These are phyloP conservation scores for Campylomormyrus tamandua DNA, from an alignment of 2,113 vertebrate species.

Conservation along the genomic window DNA sequence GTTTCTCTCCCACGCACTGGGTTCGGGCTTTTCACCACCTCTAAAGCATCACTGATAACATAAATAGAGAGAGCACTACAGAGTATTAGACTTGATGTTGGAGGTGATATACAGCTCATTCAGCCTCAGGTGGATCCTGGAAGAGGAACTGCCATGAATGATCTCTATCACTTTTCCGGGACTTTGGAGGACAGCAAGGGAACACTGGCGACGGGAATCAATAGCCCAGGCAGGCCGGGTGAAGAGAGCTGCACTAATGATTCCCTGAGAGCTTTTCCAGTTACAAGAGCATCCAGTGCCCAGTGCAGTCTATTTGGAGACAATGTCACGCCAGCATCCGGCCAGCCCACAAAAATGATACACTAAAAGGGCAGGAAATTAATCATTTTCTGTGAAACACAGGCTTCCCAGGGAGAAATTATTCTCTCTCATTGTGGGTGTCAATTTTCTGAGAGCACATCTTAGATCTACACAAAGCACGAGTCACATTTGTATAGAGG, in stretches of 20 bases:
- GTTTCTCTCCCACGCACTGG: not conserved
- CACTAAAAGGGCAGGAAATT: not conserved
- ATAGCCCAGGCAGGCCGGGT: not conserved
- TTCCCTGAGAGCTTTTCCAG: slow-evolving; percentile 14
- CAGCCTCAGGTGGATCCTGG: not conserved
- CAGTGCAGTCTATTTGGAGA: not conserved
- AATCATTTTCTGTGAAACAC: not conserved
- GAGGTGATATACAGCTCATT: not conserved
- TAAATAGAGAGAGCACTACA: not conserved
- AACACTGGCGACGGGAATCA: not conserved
- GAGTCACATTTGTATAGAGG: not conserved
- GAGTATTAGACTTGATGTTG: not conserved
- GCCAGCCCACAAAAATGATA: not conserved
- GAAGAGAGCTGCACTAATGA: slow-evolving; percentile 8
- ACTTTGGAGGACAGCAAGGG: not conserved
- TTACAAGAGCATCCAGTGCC: not conserved
- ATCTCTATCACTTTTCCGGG: not conserved
- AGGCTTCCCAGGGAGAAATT: not conserved
- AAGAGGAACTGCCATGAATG: not conserved
- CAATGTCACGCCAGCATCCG: not conserved
- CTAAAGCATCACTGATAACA: not conserved
- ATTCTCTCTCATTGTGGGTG: no score
- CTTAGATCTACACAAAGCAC: not conserved
- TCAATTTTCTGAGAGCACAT: not conserved
- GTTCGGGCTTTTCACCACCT: not conserved